These are phyloP conservation scores for Omphaloscelis lunosa DNA, from an alignment of 2,888 invertebrate species.

Conservation along the genomic window DNA sequence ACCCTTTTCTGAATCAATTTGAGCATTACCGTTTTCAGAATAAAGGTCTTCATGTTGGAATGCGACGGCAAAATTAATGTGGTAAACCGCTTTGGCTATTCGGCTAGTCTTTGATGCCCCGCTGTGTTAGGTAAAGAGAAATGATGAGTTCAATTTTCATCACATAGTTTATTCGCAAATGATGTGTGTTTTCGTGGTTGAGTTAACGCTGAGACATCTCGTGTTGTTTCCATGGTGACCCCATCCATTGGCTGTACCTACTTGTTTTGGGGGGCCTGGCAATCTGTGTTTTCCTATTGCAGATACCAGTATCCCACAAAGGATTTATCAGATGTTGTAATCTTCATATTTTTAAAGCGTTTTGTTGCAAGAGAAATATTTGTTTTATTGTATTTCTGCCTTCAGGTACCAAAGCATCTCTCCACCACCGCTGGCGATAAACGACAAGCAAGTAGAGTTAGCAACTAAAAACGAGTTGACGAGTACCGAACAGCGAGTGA, in stretches of 20 bases:
- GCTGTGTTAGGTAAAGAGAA: conserved; percentile 83
- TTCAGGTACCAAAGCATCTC: too few species aligned
- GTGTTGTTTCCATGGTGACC: conserved; percentile 1
- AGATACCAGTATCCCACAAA: neutral
- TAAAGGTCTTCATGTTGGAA: neutral
- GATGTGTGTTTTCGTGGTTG: conserved; percentile 58
- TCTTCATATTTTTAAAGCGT: neutral
- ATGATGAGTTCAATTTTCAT: conserved; percentile 81
- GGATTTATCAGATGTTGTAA: neutral
- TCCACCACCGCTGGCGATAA: too few species aligned
- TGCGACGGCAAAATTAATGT: neutral
- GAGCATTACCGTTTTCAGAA: neutral
- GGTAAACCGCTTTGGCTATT: conserved; percentile 73
- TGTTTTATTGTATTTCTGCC: too few species aligned
- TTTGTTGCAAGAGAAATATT: too few species aligned
- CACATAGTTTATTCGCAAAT: conserved; percentile 67
- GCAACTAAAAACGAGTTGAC: too few species aligned
- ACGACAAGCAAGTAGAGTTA: too few species aligned
- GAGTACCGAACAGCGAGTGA: too few species aligned
- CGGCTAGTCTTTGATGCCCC: conserved; percentile 83
- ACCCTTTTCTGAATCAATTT: conserved; percentile 5
- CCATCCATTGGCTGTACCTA: neutral
- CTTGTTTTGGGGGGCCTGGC: too few species aligned
- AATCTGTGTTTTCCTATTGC: too few species aligned
- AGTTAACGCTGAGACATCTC: neutral